These are phyloP conservation scores for Lasioglossum pauxillum DNA, from an alignment of 2,888 invertebrate species.

Conservation along the genomic window DNA sequence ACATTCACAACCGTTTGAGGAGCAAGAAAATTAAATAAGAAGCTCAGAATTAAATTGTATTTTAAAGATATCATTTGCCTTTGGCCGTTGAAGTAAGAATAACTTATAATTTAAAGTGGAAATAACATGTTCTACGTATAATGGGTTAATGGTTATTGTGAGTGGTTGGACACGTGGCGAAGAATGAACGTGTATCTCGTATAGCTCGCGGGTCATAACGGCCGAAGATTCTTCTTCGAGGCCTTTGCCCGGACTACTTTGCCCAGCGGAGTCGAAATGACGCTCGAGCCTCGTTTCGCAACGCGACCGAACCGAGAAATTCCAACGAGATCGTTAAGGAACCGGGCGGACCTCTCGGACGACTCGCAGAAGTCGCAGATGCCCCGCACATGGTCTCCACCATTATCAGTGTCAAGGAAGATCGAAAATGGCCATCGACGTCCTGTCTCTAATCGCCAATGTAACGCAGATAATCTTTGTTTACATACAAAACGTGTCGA, in stretches of 20 bases:
- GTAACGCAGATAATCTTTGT: neutral
- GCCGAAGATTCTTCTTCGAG: slow-evolving; percentile 56
- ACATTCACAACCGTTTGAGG: too few species aligned
- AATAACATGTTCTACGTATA: neutral
- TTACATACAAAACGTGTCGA: neutral
- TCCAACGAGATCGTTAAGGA: slow-evolving; percentile 42
- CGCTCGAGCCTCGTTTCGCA: slow-evolving; percentile 41
- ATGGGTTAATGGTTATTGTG: neutral
- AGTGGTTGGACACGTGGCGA: neutral
- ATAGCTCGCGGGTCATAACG: slow-evolving; percentile 59
- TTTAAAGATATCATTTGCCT: neutral
- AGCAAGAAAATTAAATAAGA: neutral
- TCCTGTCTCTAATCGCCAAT: slow-evolving; percentile 23
- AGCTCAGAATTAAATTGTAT: neutral
- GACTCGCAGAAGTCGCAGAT: neutral
- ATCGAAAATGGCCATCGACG: slow-evolving; percentile 21
- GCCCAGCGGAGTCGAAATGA: slow-evolving; percentile 49
- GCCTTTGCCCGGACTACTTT: slow-evolving; percentile 70
- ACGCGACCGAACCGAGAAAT: slow-evolving; percentile 13
- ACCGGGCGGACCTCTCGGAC: slow-evolving; percentile 9
- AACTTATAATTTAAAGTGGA: neutral
- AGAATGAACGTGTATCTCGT: neutral
- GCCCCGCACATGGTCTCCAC: neutral
- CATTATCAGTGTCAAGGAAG: slow-evolving; percentile 10
- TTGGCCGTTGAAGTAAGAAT: neutral